Evolutionary conservation across 2,888 invertebrate species (phyloP).

Genomic region (Biston stratarius): DNA sequence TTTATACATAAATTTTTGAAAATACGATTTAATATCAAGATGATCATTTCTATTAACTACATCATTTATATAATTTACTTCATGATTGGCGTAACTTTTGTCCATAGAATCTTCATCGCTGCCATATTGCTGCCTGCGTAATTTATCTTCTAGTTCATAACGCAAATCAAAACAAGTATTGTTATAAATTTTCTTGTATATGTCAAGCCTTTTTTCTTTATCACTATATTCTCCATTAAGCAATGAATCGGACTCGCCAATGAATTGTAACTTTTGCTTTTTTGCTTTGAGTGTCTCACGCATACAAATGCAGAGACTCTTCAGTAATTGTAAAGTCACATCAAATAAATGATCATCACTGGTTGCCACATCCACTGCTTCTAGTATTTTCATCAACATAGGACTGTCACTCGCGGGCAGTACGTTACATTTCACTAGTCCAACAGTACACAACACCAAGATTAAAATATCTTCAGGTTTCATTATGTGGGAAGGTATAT

Average conservation of each 20-base stretch:
- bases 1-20: slow-evolving; percentile 59
- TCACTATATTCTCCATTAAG: slow-evolving; percentile 41
- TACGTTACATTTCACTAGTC: slow-evolving; percentile 29
- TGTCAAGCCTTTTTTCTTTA: slow-evolving; percentile 52
- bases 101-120: slow-evolving; percentile 41
- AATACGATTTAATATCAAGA: slow-evolving; percentile 27
- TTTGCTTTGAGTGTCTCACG: slow-evolving; percentile 60
- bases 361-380: slow-evolving; percentile 66
- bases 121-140: slow-evolving; percentile 42
- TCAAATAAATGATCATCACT: slow-evolving; percentile 67
- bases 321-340: slow-evolving; percentile 69
- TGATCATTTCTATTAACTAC: background rate
- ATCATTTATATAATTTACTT: slow-evolving; percentile 30
- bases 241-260: slow-evolving; percentile 49
- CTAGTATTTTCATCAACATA: slow-evolving; percentile 64
- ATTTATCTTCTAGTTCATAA: slow-evolving; percentile 54
- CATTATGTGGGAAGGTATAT: slow-evolving; percentile 63
- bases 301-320: slow-evolving; percentile 73
- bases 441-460: slow-evolving; percentile 31
- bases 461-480: slow-evolving; percentile 45
- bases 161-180: slow-evolving; percentile 66
- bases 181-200: slow-evolving; percentile 70
- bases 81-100: slow-evolving; percentile 44
- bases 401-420: slow-evolving; percentile 55
- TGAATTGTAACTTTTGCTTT: slow-evolving; percentile 47